Conservation (phyloP, 2,888 invertebrate species). For the Carcina quercana region DNA sequence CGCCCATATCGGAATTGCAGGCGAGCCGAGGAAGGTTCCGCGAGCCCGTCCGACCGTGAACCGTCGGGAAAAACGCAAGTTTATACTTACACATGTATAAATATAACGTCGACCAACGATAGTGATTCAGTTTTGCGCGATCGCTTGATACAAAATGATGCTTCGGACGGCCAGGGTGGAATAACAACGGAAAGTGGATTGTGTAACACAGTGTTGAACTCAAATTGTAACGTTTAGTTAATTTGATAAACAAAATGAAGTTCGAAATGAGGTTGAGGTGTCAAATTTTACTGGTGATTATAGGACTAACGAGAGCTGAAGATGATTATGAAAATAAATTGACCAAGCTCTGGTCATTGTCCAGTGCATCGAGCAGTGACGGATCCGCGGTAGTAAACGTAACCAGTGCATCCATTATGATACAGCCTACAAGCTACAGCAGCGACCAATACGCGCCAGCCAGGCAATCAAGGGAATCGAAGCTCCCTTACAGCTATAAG, state of each 20-base stretch:
- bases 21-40: slow-evolving; percentile 36
- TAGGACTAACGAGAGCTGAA: slow-evolving; percentile 33
- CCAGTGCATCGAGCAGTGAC: slow-evolving; percentile 40
- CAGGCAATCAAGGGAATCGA: slow-evolving; percentile 28
- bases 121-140: slow-evolving; percentile 69
- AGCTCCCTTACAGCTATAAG: slow-evolving; percentile 25
- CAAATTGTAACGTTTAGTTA: slow-evolving; percentile 21
- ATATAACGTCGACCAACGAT: slow-evolving; percentile 56
- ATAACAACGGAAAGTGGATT: slow-evolving; percentile 51
- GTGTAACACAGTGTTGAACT: slow-evolving; percentile 33
- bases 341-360: slow-evolving; percentile 50
- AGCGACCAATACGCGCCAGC: slow-evolving; percentile 20
- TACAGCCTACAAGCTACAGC: slow-evolving; percentile 41
- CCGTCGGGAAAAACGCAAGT: slow-evolving; percentile 63
- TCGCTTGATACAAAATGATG: slow-evolving; percentile 67
- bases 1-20: slow-evolving; percentile 53
- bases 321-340: slow-evolving; percentile 46
- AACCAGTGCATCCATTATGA: slow-evolving; percentile 51
- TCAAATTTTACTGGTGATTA: slow-evolving; percentile 44
- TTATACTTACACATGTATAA: slow-evolving; percentile 65
- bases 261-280: slow-evolving; percentile 34
- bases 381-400: slow-evolving; percentile 50
- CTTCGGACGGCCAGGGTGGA: slow-evolving; percentile 39
- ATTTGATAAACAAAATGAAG: slow-evolving; percentile 30
- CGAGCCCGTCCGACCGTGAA: slow-evolving; percentile 54